Evolutionary conservation across 2,888 invertebrate genomes (phyloP).

Genomic region (Trissonchulus latispiculum): DNA sequence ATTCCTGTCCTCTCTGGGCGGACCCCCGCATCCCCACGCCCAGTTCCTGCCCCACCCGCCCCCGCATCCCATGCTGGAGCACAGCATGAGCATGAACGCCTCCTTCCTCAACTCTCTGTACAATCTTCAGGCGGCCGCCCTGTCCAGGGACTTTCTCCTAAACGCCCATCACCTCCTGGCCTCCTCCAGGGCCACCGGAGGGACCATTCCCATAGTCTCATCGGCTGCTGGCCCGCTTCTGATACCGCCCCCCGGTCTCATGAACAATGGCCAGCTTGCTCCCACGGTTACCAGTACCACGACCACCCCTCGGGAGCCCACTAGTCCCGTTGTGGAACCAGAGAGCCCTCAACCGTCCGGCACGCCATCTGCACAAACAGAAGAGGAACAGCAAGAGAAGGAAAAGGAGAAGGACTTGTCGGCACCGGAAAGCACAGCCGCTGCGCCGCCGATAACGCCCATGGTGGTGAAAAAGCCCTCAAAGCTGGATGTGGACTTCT

Average conservation of each 20-base stretch:
- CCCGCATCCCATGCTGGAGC: conserved; percentile 2
- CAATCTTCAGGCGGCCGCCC: conserved; percentile 39
- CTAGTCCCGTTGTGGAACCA: background rate
- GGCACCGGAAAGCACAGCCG: background rate
- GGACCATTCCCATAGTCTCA: background rate
- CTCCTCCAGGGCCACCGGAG: background rate
- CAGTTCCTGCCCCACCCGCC: background rate
- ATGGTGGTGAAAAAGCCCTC: background rate
- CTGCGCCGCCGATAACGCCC: background rate
- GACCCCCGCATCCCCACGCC: background rate
- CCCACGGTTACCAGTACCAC: conserved; percentile 1
- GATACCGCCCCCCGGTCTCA: background rate
- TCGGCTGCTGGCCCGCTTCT: background rate
- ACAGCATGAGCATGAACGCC: background rate
- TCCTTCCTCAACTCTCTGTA: conserved; percentile 41
- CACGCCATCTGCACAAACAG: no score
- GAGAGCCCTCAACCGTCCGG: background rate
- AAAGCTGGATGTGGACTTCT: background rate
- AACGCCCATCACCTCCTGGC: conserved; percentile 59
- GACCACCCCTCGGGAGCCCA: background rate
- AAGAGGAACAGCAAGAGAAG: no score
- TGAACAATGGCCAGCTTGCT: no score
- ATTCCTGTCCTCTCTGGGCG: background rate
- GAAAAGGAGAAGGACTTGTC: no score
- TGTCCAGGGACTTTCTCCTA: conserved; percentile 59